These are phyloP conservation scores for Caretta caretta DNA, from an alignment of 2,113 vertebrate genomes.

Conservation along the genomic window DNA sequence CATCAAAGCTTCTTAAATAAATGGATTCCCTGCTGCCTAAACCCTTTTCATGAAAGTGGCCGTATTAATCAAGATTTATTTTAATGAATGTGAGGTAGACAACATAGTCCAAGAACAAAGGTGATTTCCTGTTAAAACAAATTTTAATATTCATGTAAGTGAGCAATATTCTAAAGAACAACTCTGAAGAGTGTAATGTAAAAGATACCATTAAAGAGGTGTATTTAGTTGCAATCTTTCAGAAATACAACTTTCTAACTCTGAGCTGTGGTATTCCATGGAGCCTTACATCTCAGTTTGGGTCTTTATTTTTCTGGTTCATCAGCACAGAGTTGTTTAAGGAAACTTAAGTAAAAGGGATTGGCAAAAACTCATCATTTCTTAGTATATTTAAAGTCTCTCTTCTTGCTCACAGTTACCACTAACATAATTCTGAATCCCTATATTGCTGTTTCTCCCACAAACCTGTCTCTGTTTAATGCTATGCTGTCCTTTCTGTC, in stretches of 20 bases:
- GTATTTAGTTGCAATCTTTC: neutral
- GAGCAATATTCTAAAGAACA: neutral
- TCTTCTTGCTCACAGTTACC: too few relatives aligned
- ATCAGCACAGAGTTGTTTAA: too few relatives aligned
- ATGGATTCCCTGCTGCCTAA: conserved; percentile 18
- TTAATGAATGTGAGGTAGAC: conserved; percentile 25
- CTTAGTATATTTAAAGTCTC: too few relatives aligned
- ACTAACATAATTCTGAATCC: too few relatives aligned
- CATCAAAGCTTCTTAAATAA: conserved; percentile 25
- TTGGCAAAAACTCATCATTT: too few relatives aligned
- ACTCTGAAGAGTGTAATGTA: fast-evolving
- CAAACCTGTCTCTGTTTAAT: too few relatives aligned
- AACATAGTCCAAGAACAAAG: neutral
- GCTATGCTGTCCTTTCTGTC: too few relatives aligned
- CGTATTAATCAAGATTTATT: conserved; percentile 60
- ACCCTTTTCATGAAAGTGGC: conserved; percentile 32
- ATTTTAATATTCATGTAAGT: neutral
- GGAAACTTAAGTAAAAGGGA: too few relatives aligned
- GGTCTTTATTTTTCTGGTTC: too few relatives aligned
- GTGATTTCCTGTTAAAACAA: neutral
- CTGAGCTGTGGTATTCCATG: neutral
- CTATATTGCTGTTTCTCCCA: too few relatives aligned
- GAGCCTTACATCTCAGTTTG: too few relatives aligned
- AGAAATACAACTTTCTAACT: neutral
- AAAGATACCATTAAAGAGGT: neutral